Evolutionary conservation across 1,140 invertebrate genomes (phyloP).

Genomic region (Hylaeus volcanicus): DNA sequence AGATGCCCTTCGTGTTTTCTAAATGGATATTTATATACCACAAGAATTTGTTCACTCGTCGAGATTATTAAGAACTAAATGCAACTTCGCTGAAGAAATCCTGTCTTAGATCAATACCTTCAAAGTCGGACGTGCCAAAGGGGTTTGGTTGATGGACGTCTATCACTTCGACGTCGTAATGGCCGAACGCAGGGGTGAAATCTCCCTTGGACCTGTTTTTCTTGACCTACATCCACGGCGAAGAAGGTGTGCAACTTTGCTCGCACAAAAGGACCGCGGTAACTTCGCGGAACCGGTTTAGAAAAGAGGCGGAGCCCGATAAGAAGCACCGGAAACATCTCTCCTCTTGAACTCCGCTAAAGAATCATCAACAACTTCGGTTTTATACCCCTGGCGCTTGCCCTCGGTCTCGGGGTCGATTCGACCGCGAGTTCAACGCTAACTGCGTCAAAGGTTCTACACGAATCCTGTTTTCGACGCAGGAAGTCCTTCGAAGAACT

Average conservation of each 20-base stretch:
- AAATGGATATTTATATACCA: too few species aligned
- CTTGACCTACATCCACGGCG: slow-evolving; percentile 36
- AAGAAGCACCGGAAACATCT: slow-evolving; percentile 8
- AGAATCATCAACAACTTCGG: slow-evolving; percentile 13
- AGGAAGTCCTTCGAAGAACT: too few species aligned
- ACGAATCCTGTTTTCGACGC: too few species aligned
- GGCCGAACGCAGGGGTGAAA: not conserved
- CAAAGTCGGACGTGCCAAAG: slow-evolving; percentile 25
- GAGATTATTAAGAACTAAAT: too few species aligned
- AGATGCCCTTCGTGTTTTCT: too few species aligned
- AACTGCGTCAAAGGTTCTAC: not conserved
- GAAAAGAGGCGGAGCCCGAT: not conserved
- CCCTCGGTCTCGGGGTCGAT: not conserved
- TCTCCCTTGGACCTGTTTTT: not conserved
- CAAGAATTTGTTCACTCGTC: too few species aligned
- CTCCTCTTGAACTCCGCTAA: not conserved
- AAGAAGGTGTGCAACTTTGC: slow-evolving; percentile 15
- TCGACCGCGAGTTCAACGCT: not conserved
- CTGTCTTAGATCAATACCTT: not conserved
- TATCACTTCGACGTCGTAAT: slow-evolving; percentile 50
- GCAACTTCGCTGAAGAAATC: too few species aligned
- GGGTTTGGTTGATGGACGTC: slow-evolving; percentile 40
- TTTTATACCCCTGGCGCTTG: not conserved
- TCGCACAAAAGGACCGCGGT: not conserved
- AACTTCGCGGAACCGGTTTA: slow-evolving; percentile 16